A percentile compares a stretch with the other conserved stretches of the same genome.
Conservation (phyloP, 53 echinoderm and acorn worm genomes). For the Hippasteria phrygiana region DNA sequence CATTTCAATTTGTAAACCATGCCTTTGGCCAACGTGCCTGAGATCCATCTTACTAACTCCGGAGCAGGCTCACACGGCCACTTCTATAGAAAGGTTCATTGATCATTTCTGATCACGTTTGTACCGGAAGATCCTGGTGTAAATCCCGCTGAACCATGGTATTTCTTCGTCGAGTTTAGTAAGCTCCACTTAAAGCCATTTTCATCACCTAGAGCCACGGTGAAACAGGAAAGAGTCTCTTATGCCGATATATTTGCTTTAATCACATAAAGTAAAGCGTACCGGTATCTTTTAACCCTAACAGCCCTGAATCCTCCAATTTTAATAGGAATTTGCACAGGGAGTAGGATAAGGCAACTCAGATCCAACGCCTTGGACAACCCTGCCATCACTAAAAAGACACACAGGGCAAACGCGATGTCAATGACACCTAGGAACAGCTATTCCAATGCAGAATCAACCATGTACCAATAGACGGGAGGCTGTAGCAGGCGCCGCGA, state of each 20-base stretch:
- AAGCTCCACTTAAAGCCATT: neutral
- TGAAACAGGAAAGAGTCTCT: neutral
- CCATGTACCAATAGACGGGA: conserved; percentile 31
- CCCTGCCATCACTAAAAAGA: conserved; percentile 25
- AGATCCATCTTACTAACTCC: neutral
- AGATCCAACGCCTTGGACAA: neutral
- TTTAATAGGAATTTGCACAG: no score
- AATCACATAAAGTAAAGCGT: conserved; percentile 10
- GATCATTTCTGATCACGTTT: neutral
- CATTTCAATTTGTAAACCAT: no score
- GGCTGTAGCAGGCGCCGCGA: conserved; percentile 33
- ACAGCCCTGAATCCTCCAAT: no score
- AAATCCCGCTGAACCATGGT: neutral
- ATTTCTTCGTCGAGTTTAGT: neutral
- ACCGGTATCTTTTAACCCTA: conserved; percentile 4
- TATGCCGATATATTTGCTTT: neutral
- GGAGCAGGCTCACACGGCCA: neutral
- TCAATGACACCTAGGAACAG: conserved; percentile 50
- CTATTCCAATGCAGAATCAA: conserved; percentile 29
- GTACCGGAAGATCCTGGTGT: neutral
- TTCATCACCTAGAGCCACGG: no score
- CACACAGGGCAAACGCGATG: conserved; percentile 13
- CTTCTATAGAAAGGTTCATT: neutral
- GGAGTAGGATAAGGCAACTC: neutral
- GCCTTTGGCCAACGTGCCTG: neutral